Conservation (phyloP, 2,113 vertebrate species). For the Gopherus flavomarginatus region DNA sequence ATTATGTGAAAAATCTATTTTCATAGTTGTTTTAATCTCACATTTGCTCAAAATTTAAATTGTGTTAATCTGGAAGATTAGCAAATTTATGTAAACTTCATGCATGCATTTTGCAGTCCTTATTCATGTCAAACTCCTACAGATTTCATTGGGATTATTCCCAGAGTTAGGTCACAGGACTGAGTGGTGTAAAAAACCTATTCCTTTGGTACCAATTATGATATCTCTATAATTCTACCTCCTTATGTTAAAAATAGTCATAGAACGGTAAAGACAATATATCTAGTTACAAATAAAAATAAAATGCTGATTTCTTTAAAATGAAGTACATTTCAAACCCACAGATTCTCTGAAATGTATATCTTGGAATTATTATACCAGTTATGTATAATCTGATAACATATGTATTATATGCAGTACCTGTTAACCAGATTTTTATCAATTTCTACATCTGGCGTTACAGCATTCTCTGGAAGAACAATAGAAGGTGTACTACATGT, state of each 20-base stretch:
- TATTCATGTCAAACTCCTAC: background rate
- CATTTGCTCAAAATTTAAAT: background rate
- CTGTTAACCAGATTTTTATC: slow-evolving; percentile 77
- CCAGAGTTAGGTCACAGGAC: background rate
- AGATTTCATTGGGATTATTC: background rate
- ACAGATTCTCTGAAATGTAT: background rate
- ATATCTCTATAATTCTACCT: fast-evolving
- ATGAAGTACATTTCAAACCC: background rate
- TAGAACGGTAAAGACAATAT: background rate
- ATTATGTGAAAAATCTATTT: background rate
- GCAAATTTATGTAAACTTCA: background rate
- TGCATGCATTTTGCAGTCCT: background rate
- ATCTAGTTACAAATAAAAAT: background rate
- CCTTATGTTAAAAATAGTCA: background rate
- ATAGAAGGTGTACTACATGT: slow-evolving; percentile 84
- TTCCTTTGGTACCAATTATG: background rate
- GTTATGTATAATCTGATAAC: background rate
- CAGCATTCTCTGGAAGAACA: slow-evolving; percentile 86
- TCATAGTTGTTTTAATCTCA: background rate
- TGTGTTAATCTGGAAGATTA: background rate
- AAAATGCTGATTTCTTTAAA: background rate
- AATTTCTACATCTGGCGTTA: slow-evolving; percentile 75
- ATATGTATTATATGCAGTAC: slow-evolving; percentile 51
- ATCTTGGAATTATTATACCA: background rate
- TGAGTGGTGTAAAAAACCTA: background rate